Conservation (phyloP, 2,797 vertebrate species). For the Apogon talboti region DNA sequence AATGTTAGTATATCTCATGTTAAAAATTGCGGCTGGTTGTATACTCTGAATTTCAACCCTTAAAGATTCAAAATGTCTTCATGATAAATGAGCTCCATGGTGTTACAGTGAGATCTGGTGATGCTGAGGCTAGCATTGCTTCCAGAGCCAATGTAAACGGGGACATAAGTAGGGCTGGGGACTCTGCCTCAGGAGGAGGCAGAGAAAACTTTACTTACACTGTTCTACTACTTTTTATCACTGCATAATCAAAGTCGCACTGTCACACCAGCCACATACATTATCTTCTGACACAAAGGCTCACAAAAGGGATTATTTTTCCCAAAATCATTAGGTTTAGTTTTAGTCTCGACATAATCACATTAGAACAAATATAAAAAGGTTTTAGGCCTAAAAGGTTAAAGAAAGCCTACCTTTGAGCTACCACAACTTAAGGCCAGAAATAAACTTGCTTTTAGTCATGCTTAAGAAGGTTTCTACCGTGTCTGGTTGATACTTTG, state of each 20-base stretch:
- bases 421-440: neutral
- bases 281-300: neutral
- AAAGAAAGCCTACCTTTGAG: neutral
- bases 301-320: neutral
- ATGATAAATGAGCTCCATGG: constrained; percentile 30
- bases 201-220: constrained; percentile 28
- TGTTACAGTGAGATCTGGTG: constrained; percentile 14
- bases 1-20: neutral
- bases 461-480: too few species aligned
- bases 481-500: too few species aligned
- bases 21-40: constrained; percentile 2
- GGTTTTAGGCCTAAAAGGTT: neutral
- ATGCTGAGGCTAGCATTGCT: constrained; percentile 40
- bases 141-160: constrained; percentile 16
- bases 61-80: constrained; percentile 21
- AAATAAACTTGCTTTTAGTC: too few species aligned
- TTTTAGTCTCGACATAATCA: neutral
- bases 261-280: neutral
- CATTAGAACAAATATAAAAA: neutral
- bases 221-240: constrained; percentile 31
- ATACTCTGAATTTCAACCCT: constrained; percentile 25
- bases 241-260: constrained; percentile 12
- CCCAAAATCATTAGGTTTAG: neutral
- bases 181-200: constrained; percentile 25
- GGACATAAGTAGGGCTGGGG: constrained; percentile 13